These are phyloP conservation scores for Prunella himalayana DNA, from an alignment of 2,113 vertebrate genomes.

Conservation along the genomic window DNA sequence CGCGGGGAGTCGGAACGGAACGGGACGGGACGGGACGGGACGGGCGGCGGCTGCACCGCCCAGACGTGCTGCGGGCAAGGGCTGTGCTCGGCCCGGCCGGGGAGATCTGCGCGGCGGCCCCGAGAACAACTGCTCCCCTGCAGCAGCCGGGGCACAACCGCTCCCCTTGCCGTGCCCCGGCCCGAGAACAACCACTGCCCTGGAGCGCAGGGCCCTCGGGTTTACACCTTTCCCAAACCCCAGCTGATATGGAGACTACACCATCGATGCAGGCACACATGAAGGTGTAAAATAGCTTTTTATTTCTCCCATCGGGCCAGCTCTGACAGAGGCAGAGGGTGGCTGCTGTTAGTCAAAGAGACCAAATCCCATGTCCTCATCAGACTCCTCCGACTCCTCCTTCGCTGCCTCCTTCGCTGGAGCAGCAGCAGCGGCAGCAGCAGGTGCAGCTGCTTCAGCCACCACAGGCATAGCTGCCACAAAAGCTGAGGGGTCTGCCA, in stretches of 20 bases:
- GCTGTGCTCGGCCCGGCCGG: background rate
- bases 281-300: slow-evolving; percentile 40
- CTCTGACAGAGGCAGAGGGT: background rate
- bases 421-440: slow-evolving; percentile 65
- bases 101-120: background rate
- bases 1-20: background rate
- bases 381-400: slow-evolving; percentile 93
- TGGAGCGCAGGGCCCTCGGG: rapidly evolving
- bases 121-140: background rate
- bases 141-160: background rate
- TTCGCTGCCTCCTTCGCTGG: slow-evolving; percentile 79
- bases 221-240: background rate
- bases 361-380: slow-evolving; percentile 95
- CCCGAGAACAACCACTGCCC: background rate
- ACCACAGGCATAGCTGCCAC: slow-evolving; percentile 75
- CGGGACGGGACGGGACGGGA: background rate
- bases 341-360: slow-evolving; percentile 83
- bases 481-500: slow-evolving; percentile 93
- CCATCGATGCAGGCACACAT: background rate
- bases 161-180: too few relatives aligned
- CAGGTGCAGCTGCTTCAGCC: slow-evolving; percentile 46
- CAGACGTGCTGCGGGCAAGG: background rate
- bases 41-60: background rate
- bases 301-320: slow-evolving; percentile 44
- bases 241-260: rapidly evolving